These are phyloP conservation scores for Falco novaeseelandiae DNA, from an alignment of 2,797 vertebrate genomes.

Conservation along the genomic window DNA sequence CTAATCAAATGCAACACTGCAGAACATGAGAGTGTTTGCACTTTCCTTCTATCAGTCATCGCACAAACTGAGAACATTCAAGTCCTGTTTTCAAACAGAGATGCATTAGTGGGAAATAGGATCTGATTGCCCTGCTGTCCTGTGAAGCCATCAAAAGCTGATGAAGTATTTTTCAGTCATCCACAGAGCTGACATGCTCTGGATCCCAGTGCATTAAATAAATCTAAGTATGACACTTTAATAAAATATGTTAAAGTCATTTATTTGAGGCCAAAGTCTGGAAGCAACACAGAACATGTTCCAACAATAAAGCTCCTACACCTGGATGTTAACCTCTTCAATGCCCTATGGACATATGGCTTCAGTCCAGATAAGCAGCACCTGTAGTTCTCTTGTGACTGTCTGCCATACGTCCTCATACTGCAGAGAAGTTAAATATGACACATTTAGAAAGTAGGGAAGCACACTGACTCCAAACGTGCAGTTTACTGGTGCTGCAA, in stretches of 20 bases:
- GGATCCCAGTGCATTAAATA: slow-evolving; percentile 40
- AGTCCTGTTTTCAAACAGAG: slow-evolving; percentile 10
- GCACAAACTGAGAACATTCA: not conserved
- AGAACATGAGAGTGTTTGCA: not conserved
- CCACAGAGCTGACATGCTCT: slow-evolving; percentile 19
- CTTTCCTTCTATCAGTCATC: not conserved
- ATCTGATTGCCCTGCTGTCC: not conserved
- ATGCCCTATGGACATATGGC: slow-evolving; percentile 72
- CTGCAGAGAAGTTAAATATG: slow-evolving; percentile 32
- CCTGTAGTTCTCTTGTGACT: slow-evolving; percentile 68
- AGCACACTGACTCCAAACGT: not conserved
- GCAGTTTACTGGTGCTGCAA: not conserved
- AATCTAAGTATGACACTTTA: slow-evolving; percentile 70
- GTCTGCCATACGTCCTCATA: slow-evolving; percentile 42
- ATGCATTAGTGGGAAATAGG: not conserved
- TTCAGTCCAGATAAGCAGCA: slow-evolving; percentile 71
- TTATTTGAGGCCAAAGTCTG: slow-evolving; percentile 59
- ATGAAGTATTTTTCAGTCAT: slow-evolving; percentile 39
- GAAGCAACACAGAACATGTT: slow-evolving; percentile 52
- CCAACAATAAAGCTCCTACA: slow-evolving; percentile 49
- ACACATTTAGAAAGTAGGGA: not conserved
- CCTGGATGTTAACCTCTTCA: slow-evolving; percentile 75
- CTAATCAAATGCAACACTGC: slow-evolving; percentile 46
- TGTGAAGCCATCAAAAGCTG: slow-evolving; percentile 12
- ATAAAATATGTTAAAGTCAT: slow-evolving; percentile 57